Percentiles rank a stretch among this genome's conserved stretches.
These are phyloP conservation scores for Zapornia atra DNA, from an alignment of 2,113 vertebrate species.

Conservation along the genomic window DNA sequence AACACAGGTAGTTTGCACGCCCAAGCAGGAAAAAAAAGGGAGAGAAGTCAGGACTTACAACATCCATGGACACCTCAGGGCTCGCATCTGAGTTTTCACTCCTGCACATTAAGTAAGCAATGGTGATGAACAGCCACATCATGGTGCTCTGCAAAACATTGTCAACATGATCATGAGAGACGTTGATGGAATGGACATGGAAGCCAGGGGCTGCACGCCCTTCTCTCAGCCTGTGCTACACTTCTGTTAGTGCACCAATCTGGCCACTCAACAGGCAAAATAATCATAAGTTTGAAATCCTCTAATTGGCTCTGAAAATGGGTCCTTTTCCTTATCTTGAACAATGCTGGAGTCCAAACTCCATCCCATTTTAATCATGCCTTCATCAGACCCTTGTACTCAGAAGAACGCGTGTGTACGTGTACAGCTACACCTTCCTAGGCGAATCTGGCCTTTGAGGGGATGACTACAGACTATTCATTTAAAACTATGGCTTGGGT, in stretches of 20 bases:
- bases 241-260: background rate
- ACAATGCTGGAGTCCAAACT: background rate
- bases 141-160: slow-evolving; percentile 32
- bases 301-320: background rate
- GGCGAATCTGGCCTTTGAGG: background rate
- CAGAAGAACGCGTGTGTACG: background rate
- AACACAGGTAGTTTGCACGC: background rate
- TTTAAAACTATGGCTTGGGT: background rate
- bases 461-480: background rate
- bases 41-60: slow-evolving; percentile 27
- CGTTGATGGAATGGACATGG: background rate
- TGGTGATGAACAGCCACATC: background rate
- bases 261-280: background rate
- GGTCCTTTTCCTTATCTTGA: background rate
- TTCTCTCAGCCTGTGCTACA: fast-evolving
- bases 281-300: background rate
- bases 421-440: background rate
- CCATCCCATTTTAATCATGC: background rate
- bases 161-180: fast-evolving
- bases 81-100: background rate
- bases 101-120: background rate
- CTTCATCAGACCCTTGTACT: fast-evolving
- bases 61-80: slow-evolving; percentile 4
- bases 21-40: background rate
- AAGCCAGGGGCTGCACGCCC: background rate